phyloP scores from a whole-genome alignment of 2,797 vertebrate genomes.

The Rhinichthys osculus region DNA sequence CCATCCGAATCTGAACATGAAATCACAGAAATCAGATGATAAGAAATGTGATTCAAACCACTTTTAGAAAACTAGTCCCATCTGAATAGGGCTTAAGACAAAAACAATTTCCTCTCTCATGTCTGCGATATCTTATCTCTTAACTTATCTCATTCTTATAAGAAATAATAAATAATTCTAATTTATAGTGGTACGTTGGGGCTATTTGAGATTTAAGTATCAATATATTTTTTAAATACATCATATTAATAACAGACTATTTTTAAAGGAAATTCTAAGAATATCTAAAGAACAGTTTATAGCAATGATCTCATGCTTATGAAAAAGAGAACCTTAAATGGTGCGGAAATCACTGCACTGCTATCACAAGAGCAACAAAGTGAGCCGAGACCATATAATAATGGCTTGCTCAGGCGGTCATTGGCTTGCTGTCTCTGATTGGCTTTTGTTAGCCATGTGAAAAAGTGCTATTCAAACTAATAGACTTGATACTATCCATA shows the following conservation, averaged over 20 bases:
- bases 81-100: not conserved
- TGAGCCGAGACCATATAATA: slow-evolving; percentile 17
- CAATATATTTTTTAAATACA: slow-evolving; percentile 8
- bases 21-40: not conserved
- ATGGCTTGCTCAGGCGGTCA: not conserved
- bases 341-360: slow-evolving; percentile 3
- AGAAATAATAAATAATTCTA: not conserved
- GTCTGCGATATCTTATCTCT: not conserved
- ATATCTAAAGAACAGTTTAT: slow-evolving; percentile 22
- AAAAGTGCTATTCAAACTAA: slow-evolving; percentile 3
- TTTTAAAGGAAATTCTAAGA: slow-evolving; percentile 15
- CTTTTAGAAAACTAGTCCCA: not conserved
- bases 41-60: not conserved
- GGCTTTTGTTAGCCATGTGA: not conserved
- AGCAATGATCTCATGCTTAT: not conserved
- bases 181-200: not conserved
- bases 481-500: not conserved
- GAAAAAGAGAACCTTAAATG: slow-evolving; percentile 14
- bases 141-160: not conserved
- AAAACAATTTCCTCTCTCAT: not conserved
- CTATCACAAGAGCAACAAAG: slow-evolving; percentile 26
- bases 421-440: slow-evolving; percentile 4
- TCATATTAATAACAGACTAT: not conserved
- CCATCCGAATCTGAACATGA: not conserved
- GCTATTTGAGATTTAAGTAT: not conserved